Conservation (phyloP, 2,113 vertebrate genomes). For the Macrotis lagotis region DNA sequence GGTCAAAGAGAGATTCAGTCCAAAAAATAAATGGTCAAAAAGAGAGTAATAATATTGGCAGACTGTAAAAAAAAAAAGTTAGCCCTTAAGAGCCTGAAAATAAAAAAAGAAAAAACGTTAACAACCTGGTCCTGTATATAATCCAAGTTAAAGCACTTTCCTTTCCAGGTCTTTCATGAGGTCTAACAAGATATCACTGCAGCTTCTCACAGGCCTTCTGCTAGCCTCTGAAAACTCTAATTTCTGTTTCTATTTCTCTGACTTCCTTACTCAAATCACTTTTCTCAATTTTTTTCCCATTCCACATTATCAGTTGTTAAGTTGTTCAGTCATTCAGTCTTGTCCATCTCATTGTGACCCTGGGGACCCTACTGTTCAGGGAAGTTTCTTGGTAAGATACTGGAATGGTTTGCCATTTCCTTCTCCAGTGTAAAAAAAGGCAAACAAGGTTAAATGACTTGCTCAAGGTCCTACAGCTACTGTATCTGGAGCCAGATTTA, state of each 20-base stretch:
- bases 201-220: background rate
- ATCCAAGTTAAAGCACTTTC: background rate
- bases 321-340: background rate
- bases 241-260: background rate
- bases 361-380: background rate
- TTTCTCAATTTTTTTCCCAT: background rate
- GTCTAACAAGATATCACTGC: background rate
- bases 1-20: background rate
- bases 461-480: background rate
- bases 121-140: background rate
- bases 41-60: background rate
- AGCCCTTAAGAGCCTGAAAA: conserved; percentile 12
- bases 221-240: background rate
- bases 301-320: background rate
- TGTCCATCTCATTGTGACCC: background rate
- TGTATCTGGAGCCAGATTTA: background rate
- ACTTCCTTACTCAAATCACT: background rate
- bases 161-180: background rate
- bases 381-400: background rate
- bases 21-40: background rate
- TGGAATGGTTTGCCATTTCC: background rate
- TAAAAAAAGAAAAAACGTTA: conserved; percentile 8
- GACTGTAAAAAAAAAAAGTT: conserved; percentile 17
- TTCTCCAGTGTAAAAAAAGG: background rate
- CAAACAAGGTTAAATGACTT: background rate